Evolutionary conservation across 1,140 invertebrate genomes (phyloP), one percentile per base, ranked within the genome.

Genomic region (Samia ricini): DNA sequence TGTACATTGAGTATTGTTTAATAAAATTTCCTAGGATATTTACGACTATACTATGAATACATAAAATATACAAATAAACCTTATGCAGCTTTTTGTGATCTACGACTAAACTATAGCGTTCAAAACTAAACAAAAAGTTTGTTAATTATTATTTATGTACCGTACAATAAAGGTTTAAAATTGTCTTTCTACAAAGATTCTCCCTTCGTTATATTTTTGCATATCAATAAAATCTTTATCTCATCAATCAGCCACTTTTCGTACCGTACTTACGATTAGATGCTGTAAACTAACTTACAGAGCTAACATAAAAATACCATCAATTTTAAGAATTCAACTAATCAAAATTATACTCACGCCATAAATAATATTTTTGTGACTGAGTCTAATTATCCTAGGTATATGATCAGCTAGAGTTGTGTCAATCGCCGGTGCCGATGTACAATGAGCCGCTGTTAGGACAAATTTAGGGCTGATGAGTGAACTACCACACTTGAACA

Each of bases 401-500:
- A 64, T 51, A 8, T 57, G 56, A 48, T 70, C 69, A n/a, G 52
- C 55, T 1, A 81, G 23, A 2, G 33, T 64, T 1, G 72, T 51
- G n/a, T 77, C 71, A 5, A 54, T 18, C 2, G 59, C 18, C 0
- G 75, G 66, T 1, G 63, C 61, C 7, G n/a, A 69, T 1, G 76
- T 66, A 29, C 81, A 83, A 36, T 84, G 79, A 6, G 79, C 80
- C 2, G 80, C 80, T 0, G 80, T 81, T 6, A 85, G 52, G 3
- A 79, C 52, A 49, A 64, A 81, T 33, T 72, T 79, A 0, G 60
- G 20, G 21, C 82, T 85, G 54, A 85, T 78, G 0, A 85, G 68
- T 2, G 79, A 65, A 21, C 77, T 72, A 15, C 77, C 82, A 61
- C 82, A 85, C 49, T 69, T 75, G 22, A 83, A 83, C n/a, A 76